Percentiles rank a stretch among this genome's conserved stretches.
phyloP scores from a whole-genome alignment of 2,113 vertebrate genomes.

The Psammodynastes pulverulentus region DNA sequence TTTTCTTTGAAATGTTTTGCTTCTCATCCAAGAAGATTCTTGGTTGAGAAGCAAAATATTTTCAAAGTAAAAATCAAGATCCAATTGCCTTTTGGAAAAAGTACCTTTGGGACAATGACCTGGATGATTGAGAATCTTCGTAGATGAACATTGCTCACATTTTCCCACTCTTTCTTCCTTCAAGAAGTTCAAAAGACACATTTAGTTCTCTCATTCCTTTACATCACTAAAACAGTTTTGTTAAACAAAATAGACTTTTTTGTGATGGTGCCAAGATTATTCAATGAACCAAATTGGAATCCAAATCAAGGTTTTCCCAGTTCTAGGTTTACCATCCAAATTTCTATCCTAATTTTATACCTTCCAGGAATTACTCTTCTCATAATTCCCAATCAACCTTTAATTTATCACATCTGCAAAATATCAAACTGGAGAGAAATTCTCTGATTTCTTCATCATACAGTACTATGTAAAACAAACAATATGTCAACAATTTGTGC shows the following conservation, averaged over 20 bases:
- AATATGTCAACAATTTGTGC: no score
- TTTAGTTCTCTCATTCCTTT: not conserved
- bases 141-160: no score
- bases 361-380: not conserved
- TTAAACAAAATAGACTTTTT: not conserved
- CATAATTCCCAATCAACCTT: not conserved
- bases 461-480: not conserved
- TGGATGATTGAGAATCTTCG: no score
- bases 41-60: no score
- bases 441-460: not conserved
- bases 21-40: not conserved
- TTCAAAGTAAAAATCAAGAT: no score
- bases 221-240: not conserved
- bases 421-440: not conserved
- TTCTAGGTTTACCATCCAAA: not conserved
- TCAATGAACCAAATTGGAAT: not conserved
- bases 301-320: not conserved
- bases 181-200: not conserved
- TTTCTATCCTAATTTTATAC: not conserved
- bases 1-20: not conserved
- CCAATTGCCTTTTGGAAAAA: no score
- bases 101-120: no score
- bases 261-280: not conserved
- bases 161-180: not conserved
- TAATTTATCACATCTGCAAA: not conserved